Percentiles rank a stretch among this genome's conserved stretches.
Conservation (phyloP, 1,140 invertebrate species). For the Drosophila ambigua region DNA sequence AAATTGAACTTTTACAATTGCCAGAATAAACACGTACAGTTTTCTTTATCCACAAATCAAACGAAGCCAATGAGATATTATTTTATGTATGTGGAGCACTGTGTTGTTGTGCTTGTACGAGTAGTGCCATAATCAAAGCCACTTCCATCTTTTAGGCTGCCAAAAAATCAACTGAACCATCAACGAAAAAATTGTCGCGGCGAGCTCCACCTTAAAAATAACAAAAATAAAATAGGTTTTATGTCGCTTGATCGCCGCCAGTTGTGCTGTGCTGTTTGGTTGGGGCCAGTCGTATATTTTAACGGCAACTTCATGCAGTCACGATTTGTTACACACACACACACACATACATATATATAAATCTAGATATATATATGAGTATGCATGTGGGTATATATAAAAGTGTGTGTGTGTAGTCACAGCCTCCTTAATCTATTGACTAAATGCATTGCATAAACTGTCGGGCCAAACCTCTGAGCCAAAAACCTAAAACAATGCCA, state of each 20-base stretch:
- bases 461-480: constrained; percentile 47
- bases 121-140: constrained; percentile 21
- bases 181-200: constrained; percentile 35
- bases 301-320: constrained; percentile 79
- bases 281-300: constrained; percentile 60
- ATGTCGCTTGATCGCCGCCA: constrained; percentile 53
- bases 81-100: constrained; percentile 20
- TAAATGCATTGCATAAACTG: constrained; percentile 66
- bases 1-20: too few species aligned
- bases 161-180: constrained; percentile 8
- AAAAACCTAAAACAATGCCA: constrained; percentile 57
- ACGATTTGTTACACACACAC: constrained; percentile 68
- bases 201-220: constrained; percentile 73
- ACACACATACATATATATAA: constrained; percentile 43
- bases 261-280: constrained; percentile 9
- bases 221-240: constrained; percentile 31
- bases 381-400: constrained; percentile 5
- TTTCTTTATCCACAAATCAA: neutral
- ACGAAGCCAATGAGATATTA: too few species aligned
- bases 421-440: constrained; percentile 70
- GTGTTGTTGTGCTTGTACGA: neutral
- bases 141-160: constrained; percentile 29
- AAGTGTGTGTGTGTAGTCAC: constrained; percentile 23
- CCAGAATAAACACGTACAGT: too few species aligned
- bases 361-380: constrained; percentile 36